These are phyloP conservation scores for Drosophila willistoni DNA, from an alignment of 1,140 invertebrate genomes.

Conservation along the genomic window DNA sequence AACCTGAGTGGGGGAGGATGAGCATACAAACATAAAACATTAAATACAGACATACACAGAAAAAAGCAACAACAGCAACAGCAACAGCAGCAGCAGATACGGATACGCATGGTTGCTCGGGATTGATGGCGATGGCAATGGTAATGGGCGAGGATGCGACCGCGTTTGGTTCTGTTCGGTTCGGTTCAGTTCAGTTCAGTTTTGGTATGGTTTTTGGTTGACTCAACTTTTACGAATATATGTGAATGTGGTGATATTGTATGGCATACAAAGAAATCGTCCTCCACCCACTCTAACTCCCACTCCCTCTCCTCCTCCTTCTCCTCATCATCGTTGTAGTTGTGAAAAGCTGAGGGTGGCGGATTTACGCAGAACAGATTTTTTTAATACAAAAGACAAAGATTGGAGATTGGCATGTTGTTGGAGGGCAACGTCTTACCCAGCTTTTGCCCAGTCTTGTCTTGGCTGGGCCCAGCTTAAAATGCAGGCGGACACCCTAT, in stretches of 20 bases:
- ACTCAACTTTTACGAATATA: conserved; percentile 56
- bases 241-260: conserved; percentile 50
- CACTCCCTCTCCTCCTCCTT: not conserved
- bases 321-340: conserved; percentile 7
- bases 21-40: conserved; percentile 81
- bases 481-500: conserved; percentile 23
- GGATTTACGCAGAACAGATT: conserved; percentile 68
- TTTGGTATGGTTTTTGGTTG: conserved; percentile 51
- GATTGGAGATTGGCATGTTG: conserved; percentile 46
- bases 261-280: conserved; percentile 24
- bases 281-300: not conserved
- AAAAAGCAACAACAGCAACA: conserved; percentile 32
- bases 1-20: conserved; percentile 42
- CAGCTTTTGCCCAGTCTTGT: not conserved
- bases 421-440: conserved; percentile 41
- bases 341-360: conserved; percentile 50
- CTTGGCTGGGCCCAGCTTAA: conserved; percentile 28
- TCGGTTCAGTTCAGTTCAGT: conserved; percentile 2
- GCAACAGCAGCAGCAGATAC: conserved; percentile 61
- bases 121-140: conserved; percentile 64
- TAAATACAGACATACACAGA: conserved; percentile 77
- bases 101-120: conserved; percentile 75
- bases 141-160: conserved; percentile 60
- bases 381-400: conserved; percentile 58
- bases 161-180: conserved; percentile 33